Percentiles rank a stretch among this genome's conserved stretches.
Conservation (phyloP, 2,888 invertebrate species). For the Nemoura dubitans region DNA sequence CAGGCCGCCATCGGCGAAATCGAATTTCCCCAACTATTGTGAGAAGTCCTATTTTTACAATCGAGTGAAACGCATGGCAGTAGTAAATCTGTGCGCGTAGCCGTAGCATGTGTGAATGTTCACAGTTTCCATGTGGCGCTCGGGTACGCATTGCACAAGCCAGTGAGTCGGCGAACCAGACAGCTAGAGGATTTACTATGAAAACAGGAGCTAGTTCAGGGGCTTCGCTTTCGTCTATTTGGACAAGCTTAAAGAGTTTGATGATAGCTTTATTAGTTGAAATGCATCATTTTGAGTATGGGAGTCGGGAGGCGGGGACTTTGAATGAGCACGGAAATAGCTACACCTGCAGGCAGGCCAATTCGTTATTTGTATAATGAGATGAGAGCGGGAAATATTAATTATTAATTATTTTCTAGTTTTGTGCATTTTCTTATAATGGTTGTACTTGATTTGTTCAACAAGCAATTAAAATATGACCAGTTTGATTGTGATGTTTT, state of each 20-base stretch:
- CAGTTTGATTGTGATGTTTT: no score
- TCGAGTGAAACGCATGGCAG: background rate
- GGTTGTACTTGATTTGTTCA: no score
- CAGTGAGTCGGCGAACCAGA: background rate
- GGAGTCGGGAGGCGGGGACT: background rate
- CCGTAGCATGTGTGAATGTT: background rate
- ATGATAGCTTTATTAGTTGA: background rate
- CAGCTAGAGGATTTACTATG: background rate
- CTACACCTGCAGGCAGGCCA: background rate
- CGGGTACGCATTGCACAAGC: background rate
- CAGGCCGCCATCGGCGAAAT: no score
- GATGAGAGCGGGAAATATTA: background rate
- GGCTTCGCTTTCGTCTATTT: background rate
- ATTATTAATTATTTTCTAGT: no score
- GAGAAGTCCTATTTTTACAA: background rate
- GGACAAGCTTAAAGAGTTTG: constrained; percentile 2
- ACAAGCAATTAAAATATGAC: no score
- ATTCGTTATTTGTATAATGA: background rate
- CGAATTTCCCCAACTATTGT: background rate
- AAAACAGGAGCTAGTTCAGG: background rate
- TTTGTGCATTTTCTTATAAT: no score
- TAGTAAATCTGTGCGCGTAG: background rate
- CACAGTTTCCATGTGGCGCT: background rate
- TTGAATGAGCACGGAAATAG: background rate
- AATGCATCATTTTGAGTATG: background rate